Evolutionary conservation across 2,888 invertebrate species (phyloP), one percentile per base, ranked within the genome.

Genomic region (Tenthredo livida): DNA sequence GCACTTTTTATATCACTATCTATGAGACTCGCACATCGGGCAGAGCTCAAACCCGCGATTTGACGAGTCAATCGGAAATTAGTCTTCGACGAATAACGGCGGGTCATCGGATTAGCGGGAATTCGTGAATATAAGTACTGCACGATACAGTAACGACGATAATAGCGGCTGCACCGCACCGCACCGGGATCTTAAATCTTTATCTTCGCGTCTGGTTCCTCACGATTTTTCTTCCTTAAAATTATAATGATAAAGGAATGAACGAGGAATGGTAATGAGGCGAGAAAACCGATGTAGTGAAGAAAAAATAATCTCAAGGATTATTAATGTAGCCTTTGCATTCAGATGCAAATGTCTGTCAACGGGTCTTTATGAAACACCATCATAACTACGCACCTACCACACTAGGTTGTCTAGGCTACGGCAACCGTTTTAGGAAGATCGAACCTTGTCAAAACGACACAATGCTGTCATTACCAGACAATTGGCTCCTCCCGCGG

Each of bases 301-400:
- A 90, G 91, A 33, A 87, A 89, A 90, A 91, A 92, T 91, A 92
- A 91, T 91, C 91, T 89, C 88, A 86, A 87, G 89, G 90, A 91
- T 92, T 90, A 90, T 89, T 88, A 88, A 87, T 86, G 88, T 87
- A 87, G 54, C 87, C 84, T 85, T 89, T n/a, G n/a, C 88, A 92
- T 92, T 92, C 92, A 90, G 89, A 92, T 92, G 92, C 91, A 91
- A 92, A 92, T 92, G 87, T 89, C 89, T 90, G 91, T 92, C 92
- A 92, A 92, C 92, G 90, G 90, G 89, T 90, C 88, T 87, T 87
- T 85, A 85, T 87, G 86, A 86, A 54, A 84, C 77, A 54, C 82
- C 70, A 73, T 50, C 70, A 73, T 50, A 54, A 37, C 84, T 72
- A 40, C 58, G n/a, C n/a, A 61, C 61, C 25, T 61, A 80, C 84